These are phyloP conservation scores for Spinibarbus caldwelli DNA, from an alignment of 2,797 vertebrate genomes.

Conservation along the genomic window DNA sequence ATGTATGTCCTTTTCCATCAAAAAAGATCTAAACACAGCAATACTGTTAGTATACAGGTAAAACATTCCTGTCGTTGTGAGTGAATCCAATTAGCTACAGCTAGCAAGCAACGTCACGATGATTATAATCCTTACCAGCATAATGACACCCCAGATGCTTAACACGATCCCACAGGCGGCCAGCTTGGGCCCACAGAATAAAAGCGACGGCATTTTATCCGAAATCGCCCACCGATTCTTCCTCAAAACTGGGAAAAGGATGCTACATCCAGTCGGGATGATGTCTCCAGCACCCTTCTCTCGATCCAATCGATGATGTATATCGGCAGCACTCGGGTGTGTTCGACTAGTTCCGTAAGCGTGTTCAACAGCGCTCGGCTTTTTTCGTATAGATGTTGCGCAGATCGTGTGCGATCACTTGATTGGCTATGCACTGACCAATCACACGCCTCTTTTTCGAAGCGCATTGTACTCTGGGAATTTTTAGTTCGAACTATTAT, in stretches of 20 bases:
- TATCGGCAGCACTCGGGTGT: neutral
- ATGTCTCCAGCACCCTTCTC: neutral
- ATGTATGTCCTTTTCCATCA: neutral
- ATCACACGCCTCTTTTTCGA: neutral
- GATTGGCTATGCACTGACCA: conserved; percentile 42
- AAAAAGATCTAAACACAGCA: neutral
- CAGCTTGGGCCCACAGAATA: conserved; percentile 93
- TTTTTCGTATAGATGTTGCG: conserved; percentile 19
- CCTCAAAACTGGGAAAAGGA: neutral
- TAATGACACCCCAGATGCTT: conserved; percentile 91
- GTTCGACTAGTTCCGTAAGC: conserved; percentile 14
- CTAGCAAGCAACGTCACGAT: conserved; percentile 29
- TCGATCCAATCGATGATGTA: neutral
- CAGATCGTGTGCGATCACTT: neutral
- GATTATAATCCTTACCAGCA: conserved; percentile 82
- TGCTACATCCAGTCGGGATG: conserved; percentile 6
- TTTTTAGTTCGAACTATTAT: conserved; percentile 29
- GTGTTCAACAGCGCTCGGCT: neutral
- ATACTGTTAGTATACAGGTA: too few relatives aligned
- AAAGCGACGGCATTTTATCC: conserved; percentile 84
- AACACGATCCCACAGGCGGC: conserved; percentile 93
- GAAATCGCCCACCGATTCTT: neutral
- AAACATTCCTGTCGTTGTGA: neutral
- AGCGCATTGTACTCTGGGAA: conserved; percentile 46
- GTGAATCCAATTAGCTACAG: neutral